Evolutionary conservation across 2,797 vertebrate genomes (phyloP), one percentile per base, ranked within the genome.

Genomic region (Acanthiza pusilla): DNA sequence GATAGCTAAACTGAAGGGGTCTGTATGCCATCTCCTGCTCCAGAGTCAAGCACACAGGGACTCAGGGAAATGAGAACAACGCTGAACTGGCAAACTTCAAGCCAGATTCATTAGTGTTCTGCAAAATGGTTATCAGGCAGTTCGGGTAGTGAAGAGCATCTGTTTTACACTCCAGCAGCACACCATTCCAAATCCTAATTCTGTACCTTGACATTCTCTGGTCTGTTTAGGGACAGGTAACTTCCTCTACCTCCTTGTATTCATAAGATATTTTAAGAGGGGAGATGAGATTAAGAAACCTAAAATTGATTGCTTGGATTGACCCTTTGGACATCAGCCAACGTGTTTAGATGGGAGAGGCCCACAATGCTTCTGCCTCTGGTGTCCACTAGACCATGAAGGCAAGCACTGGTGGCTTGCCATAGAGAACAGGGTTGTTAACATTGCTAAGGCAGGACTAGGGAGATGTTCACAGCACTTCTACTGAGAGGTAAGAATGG

Each of bases 131-230:
- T 48, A 13, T 27, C 30, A 65, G 36, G 26, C 18, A 83, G 10
- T 0, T 0, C 4, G 4, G 13, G 21, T 3, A 62, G 29, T 5
- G 1, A 85, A 17, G 3, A 34, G 3, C 8, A 47, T 32, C 34
- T 17, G 4, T 8, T 74, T 85, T 70, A 79, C 13, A 17, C 9
- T 43, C 30, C 32, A 20, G 32, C 22, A 91, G 22, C 10, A 57
- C 26, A 43, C n/a, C 40, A 32, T 32, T 45, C 57, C 68, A 71
- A 80, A 76, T 18, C 27, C 30, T 66, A 42, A 40, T 45, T 58
- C 30, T 65, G 29, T 72, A 12, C 34, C 15, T 66, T 32, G 22
- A 36, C 26, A 25, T 42, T 17, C 23, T 48, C 68, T 60, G 13
- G 10, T 57, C 20, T 53, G 3, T 72, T 68, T 26, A 11, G 34